Evolutionary conservation across 2,113 vertebrate genomes (phyloP), one percentile per base, ranked within the genome.

Genomic region (Sylvia atricapilla): DNA sequence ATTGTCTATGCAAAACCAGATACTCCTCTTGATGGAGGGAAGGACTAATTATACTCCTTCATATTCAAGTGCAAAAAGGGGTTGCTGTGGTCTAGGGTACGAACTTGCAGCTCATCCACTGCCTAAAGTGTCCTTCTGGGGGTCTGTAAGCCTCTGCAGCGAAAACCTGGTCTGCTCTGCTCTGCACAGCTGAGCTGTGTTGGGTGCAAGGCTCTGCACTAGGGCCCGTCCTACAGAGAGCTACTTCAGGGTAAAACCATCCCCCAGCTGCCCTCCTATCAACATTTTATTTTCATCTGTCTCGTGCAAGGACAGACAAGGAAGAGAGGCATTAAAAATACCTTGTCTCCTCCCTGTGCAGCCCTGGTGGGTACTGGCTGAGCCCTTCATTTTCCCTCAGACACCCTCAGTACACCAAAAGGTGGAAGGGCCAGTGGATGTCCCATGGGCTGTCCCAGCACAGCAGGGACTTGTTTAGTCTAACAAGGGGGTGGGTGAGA

Each of bases 381-480:
- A 58, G 17, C 8, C 22, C 8, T n/a, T 50, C 4, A 0, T 64
- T 83, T 83, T 63, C 35, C 27, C 22, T 70, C 0, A 0, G 49
- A 43, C 13, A 72, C 58, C 39, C 30, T 17, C 41, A 83, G 15
- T n/a, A n/a, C 37, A n/a, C 5, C 8, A 39, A 10, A 7, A 49
- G 18, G 6, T 49, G 27, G 8, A 52, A 80, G 20, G 39, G n/a
- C 10, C 6, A 30, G n/a, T 7, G 80, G 60, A 37, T 37, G 59
- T 69, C 14, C 37, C 49, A 23, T 20, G 21, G 20, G 10, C 37
- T 43, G 41, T 16, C 27, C 14, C 4, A 5, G 44, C 30, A 43
- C 24, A 56, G 37, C 0, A 1, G 70, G 75, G 27, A 58, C 39
- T 97, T 94, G 63, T 95, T 94, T 90, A 86, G 79, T 95, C 92